Evolutionary conservation across 2,888 invertebrate genomes (phyloP).

Genomic region (Drosophila sordidula): DNA sequence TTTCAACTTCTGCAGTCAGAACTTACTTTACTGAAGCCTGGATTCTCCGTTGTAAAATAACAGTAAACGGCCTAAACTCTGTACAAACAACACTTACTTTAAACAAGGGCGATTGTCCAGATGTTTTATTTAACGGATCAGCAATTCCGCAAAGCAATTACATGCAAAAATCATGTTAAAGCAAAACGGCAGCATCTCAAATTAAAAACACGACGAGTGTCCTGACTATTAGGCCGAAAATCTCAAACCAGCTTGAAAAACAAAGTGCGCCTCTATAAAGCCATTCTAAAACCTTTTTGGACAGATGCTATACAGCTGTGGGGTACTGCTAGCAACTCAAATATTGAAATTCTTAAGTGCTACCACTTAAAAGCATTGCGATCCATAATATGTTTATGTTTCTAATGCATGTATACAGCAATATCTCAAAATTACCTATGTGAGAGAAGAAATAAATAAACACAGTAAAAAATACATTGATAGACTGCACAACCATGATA

Average conservation of each 20-base stretch:
- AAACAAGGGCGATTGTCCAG: background rate
- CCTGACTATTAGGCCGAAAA: slow-evolving; percentile 11
- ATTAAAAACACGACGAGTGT: background rate
- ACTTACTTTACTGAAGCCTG: background rate
- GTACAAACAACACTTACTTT: background rate
- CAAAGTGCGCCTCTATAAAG: slow-evolving; percentile 9
- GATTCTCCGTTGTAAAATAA: background rate
- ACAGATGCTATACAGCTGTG: background rate
- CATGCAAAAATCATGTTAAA: slow-evolving; percentile 18
- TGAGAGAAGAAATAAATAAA: too few relatives aligned
- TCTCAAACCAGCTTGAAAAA: slow-evolving; percentile 12
- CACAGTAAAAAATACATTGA: too few relatives aligned
- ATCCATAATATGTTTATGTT: too few relatives aligned
- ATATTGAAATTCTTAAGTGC: too few relatives aligned
- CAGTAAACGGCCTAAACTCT: background rate
- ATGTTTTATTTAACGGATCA: slow-evolving; percentile 8
- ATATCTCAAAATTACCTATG: too few relatives aligned
- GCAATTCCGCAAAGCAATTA: slow-evolving; percentile 15
- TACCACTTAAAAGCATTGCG: too few relatives aligned
- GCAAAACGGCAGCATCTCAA: slow-evolving; percentile 4
- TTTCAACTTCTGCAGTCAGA: background rate
- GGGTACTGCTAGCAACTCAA: too few relatives aligned
- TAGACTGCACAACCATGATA: too few relatives aligned
- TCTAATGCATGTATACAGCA: too few relatives aligned
- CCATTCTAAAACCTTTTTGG: slow-evolving; percentile 5